phyloP scores from a whole-genome alignment of 2,888 invertebrate species.

The Iselma pallidipennis region DNA sequence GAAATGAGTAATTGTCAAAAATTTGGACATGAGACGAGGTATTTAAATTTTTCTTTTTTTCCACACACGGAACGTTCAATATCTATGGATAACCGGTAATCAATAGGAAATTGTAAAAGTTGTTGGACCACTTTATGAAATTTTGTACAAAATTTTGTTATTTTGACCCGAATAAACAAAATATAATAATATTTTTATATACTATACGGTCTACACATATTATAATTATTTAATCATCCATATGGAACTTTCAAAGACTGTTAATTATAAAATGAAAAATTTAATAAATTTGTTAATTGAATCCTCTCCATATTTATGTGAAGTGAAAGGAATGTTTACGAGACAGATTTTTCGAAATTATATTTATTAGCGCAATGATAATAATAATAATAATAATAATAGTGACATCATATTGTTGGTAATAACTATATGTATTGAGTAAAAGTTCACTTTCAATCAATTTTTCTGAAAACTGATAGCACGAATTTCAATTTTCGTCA shows the following conservation, averaged over 20 bases:
- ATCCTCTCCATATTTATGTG: neutral
- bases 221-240: neutral
- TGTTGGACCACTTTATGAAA: neutral
- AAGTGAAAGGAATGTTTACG: neutral
- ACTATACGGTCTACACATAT: neutral
- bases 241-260: no score
- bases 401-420: neutral
- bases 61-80: neutral
- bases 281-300: no score
- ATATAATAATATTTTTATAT: neutral
- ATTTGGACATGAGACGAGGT: no score
- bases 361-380: neutral
- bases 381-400: neutral
- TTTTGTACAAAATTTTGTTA: neutral
- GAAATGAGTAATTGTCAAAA: no score
- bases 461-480: no score
- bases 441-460: no score
- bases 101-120: neutral
- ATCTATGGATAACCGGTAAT: neutral
- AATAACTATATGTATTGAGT: neutral
- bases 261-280: no score
- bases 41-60: no score
- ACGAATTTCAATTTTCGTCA: no score
- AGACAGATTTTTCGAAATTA: no score
- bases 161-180: neutral